phyloP scores from a whole-genome alignment of 2,797 vertebrate genomes.

The Numenius phaeopus region DNA sequence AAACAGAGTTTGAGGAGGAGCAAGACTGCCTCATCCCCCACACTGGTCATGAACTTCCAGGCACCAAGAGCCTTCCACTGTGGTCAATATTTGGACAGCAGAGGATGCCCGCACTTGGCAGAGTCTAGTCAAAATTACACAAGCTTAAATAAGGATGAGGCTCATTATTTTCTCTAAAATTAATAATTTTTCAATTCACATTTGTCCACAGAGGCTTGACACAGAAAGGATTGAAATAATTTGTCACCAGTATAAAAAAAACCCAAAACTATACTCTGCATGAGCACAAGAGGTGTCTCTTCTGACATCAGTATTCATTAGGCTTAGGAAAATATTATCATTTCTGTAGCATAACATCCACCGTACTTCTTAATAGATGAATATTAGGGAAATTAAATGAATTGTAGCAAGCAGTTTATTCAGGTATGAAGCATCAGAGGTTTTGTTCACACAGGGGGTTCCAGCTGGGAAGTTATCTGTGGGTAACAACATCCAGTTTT shows the following conservation, averaged over 20 bases:
- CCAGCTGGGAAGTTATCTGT: not conserved
- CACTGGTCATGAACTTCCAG: not conserved
- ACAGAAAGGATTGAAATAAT: not conserved
- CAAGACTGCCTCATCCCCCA: fast-evolving
- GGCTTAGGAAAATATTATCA: not conserved
- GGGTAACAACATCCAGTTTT: not conserved
- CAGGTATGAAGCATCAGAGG: not conserved
- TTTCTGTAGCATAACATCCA: not conserved
- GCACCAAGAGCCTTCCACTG: not conserved
- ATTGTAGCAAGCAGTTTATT: not conserved
- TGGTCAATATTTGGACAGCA: not conserved
- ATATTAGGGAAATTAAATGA: not conserved
- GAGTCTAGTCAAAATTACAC: not conserved
- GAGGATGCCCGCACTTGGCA: not conserved
- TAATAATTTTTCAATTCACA: not conserved
- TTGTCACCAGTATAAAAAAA: not conserved
- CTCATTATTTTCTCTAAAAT: not conserved
- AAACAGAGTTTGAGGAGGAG: not conserved
- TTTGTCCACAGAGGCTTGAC: not conserved
- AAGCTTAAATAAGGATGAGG: not conserved
- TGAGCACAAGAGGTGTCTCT: not conserved
- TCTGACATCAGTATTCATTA: not conserved
- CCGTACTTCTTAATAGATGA: not conserved
- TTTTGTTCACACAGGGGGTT: not conserved
- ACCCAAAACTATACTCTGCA: not conserved